Evolutionary conservation across 2,888 invertebrate genomes (phyloP).

Genomic region (Agonopterix subpropinquella): DNA sequence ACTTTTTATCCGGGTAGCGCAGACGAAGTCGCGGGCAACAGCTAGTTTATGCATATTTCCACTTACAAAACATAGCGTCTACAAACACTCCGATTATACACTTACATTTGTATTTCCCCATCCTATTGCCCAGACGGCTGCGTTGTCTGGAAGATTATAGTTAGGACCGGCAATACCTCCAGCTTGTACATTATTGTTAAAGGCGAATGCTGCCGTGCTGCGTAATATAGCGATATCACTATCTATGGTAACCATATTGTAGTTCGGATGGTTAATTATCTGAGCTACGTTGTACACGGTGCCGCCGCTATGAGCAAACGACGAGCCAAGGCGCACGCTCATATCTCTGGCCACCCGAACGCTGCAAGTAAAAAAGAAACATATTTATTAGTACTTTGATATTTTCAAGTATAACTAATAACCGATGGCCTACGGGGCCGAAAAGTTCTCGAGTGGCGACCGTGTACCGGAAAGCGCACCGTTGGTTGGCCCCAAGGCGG

Average conservation of each 20-base stretch:
- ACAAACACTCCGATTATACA: neutral
- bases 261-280: slow-evolving; percentile 23
- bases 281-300: slow-evolving; percentile 7
- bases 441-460: no score
- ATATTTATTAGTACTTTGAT: no score
- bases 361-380: no score
- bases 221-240: slow-evolving; percentile 33
- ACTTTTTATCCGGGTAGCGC: no score
- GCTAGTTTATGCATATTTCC: no score
- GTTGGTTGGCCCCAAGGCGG: no score
- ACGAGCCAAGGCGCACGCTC: slow-evolving; percentile 14
- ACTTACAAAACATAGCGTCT: no score
- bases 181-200: slow-evolving; percentile 15
- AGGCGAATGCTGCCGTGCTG: slow-evolving; percentile 9
- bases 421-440: no score
- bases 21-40: no score
- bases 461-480: no score
- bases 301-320: slow-evolving; percentile 20
- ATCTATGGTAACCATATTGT: slow-evolving; percentile 15
- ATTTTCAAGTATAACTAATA: no score
- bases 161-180: slow-evolving; percentile 23
- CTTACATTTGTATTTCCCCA: slow-evolving; percentile 29
- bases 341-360: no score
- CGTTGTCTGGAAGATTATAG: slow-evolving; percentile 25
- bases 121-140: slow-evolving; percentile 29